phyloP scores from a whole-genome alignment of 2,113 vertebrate genomes.

The Capricornis sumatraensis region DNA sequence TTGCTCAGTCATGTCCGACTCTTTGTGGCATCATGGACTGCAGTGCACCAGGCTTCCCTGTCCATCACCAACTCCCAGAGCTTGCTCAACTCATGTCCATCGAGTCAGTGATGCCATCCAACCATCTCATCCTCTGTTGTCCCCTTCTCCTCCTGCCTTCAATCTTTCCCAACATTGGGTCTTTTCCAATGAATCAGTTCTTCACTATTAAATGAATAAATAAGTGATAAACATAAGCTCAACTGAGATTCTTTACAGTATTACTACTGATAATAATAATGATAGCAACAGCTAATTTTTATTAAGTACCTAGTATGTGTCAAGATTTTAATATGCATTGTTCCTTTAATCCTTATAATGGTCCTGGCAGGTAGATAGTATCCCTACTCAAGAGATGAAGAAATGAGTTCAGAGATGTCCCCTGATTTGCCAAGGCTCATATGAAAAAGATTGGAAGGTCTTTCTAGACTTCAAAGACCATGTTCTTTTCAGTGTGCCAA shows the following conservation, averaged over 20 bases:
- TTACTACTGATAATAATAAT: background rate
- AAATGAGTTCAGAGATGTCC: background rate
- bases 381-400: conserved; percentile 14
- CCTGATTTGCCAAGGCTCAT: background rate
- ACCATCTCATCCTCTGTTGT: background rate
- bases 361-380: conserved; percentile 17
- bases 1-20: fast-evolving
- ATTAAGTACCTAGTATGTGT: background rate
- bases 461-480: conserved; percentile 40
- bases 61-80: background rate
- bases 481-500: background rate
- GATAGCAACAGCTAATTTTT: background rate
- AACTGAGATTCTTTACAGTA: background rate
- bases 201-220: background rate
- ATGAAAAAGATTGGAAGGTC: background rate
- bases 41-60: background rate
- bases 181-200: background rate
- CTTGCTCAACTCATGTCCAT: background rate
- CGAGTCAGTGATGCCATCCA: background rate
- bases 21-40: background rate
- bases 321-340: conserved; percentile 22
- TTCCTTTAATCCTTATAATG: conserved; percentile 10
- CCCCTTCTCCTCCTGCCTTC: background rate
- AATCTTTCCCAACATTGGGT: background rate
- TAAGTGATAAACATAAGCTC: background rate